phyloP scores from a whole-genome alignment of 1,140 invertebrate species.

The Drosophila carrolli region DNA sequence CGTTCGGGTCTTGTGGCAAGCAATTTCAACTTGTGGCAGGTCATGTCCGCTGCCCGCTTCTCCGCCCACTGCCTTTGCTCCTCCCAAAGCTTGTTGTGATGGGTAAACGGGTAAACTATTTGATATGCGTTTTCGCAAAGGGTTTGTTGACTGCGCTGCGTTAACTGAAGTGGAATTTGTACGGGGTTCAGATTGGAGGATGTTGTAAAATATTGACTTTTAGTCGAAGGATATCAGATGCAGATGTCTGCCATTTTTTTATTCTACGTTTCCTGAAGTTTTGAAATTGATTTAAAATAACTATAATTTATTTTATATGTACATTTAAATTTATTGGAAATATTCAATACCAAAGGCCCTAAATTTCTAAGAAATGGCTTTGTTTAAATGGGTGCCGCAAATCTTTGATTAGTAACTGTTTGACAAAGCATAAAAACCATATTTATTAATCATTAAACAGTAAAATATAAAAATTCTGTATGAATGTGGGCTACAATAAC shows the following conservation, averaged over 20 bases:
- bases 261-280: neutral
- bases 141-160: conserved; percentile 22
- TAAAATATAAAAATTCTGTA: too few relatives aligned
- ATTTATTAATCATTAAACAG: too few relatives aligned
- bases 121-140: conserved; percentile 28
- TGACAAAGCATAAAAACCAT: too few relatives aligned
- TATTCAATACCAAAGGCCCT: too few relatives aligned
- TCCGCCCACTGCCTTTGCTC: conserved; percentile 7
- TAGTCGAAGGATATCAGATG: neutral
- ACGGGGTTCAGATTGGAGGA: neutral
- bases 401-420: too few relatives aligned
- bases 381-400: too few relatives aligned
- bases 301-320: neutral
- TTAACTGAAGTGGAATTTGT: conserved; percentile 29
- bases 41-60: conserved; percentile 46
- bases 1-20: conserved; percentile 32
- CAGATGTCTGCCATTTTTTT: neutral
- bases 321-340: too few relatives aligned
- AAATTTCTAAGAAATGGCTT: too few relatives aligned
- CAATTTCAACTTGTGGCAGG: conserved; percentile 64
- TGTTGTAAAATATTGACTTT: conserved; percentile 4
- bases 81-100: conserved; percentile 41
- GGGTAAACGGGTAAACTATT: conserved; percentile 29
- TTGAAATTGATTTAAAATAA: neutral
- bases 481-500: too few relatives aligned